Conservation (phyloP, 2,888 invertebrate genomes). For the Andrena praecox region DNA sequence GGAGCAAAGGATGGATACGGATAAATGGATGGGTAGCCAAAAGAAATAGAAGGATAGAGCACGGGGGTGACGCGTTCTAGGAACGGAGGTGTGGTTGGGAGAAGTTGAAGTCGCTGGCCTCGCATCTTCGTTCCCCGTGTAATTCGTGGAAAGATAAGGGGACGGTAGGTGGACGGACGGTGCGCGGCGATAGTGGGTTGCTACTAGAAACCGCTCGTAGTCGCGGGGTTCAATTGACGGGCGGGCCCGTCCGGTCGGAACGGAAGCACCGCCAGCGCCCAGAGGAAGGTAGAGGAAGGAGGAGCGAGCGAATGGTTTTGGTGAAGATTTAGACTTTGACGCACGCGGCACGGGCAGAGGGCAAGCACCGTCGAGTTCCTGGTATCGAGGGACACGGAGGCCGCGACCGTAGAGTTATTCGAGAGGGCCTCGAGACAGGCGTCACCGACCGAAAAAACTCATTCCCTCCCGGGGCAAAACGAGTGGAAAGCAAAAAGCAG, state of each 20-base stretch:
- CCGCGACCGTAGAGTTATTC: conserved; percentile 46
- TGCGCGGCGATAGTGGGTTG: background rate
- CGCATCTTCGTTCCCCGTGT: conserved; percentile 31
- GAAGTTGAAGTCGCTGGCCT: conserved; percentile 22
- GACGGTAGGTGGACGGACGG: background rate
- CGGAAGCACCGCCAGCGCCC: background rate
- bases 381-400: conserved; percentile 62
- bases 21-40: background rate
- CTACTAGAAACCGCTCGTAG: background rate
- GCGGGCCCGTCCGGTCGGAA: background rate
- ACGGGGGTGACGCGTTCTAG: conserved; percentile 27
- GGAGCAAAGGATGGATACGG: background rate
- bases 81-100: conserved; percentile 12
- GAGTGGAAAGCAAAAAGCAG: conserved; percentile 66
- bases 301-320: conserved; percentile 1
- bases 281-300: background rate
- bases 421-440: conserved; percentile 63
- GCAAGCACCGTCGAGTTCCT: conserved; percentile 71
- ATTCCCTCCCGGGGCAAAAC: conserved; percentile 68
- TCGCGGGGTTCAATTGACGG: background rate
- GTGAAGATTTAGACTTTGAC: conserved; percentile 14
- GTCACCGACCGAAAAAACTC: conserved; percentile 70
- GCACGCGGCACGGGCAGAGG: conserved; percentile 20
- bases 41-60: background rate
- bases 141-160: conserved; percentile 51